Conservation (phyloP, 2,888 invertebrate genomes). For the Erebia aethiops region DNA sequence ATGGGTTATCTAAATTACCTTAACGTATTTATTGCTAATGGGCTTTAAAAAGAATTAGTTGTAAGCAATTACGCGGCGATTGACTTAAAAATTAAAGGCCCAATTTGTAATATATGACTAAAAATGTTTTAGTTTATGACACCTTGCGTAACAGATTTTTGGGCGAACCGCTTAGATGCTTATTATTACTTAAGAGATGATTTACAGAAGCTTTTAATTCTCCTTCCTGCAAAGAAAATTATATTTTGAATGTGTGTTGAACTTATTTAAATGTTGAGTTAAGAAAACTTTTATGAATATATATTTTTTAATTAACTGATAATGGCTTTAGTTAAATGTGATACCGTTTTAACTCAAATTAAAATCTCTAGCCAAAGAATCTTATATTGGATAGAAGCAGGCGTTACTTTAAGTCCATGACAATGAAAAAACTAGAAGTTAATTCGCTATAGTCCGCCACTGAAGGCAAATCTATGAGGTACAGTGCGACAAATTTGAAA, state of each 20-base stretch:
- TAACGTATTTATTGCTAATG: slow-evolving; percentile 36
- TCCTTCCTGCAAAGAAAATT: background rate
- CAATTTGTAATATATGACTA: slow-evolving; percentile 24
- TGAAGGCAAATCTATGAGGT: no score
- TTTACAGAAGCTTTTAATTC: slow-evolving; percentile 22
- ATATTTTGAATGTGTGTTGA: background rate
- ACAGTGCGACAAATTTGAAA: no score
- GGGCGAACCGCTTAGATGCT: slow-evolving; percentile 15
- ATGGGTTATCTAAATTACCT: slow-evolving; percentile 32
- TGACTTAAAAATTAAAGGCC: slow-evolving; percentile 27
- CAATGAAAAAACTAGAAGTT: no score
- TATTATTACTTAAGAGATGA: slow-evolving; percentile 18
- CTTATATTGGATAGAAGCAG: no score
- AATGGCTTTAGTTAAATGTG: background rate
- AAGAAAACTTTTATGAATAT: no score
- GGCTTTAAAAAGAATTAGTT: slow-evolving; percentile 27
- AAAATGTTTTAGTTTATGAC: slow-evolving; percentile 29
- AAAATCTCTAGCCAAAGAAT: background rate
- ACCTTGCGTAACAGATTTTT: slow-evolving; percentile 26
- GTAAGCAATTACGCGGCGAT: slow-evolving; percentile 26
- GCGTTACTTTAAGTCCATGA: no score
- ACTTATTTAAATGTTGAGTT: background rate
- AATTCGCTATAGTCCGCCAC: no score
- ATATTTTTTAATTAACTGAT: background rate
- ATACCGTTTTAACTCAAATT: background rate